A percentile compares a stretch with the other conserved stretches of the same genome.
Evolutionary conservation across 2,797 vertebrate species (phyloP).

Genomic region (Limnodromus scolopaceus): DNA sequence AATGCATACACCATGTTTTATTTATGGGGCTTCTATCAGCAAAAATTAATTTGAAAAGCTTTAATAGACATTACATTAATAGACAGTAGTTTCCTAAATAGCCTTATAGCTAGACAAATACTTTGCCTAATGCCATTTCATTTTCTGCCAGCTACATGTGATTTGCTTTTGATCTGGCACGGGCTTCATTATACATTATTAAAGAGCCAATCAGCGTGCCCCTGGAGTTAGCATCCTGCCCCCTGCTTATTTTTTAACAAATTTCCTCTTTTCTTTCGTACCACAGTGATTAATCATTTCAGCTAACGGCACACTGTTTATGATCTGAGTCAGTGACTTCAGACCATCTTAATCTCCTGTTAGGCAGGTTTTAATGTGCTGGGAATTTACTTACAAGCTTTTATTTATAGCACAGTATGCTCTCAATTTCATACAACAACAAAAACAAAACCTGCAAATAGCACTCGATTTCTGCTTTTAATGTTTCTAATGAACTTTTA

Average conservation of each 20-base stretch:
- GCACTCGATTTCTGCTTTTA: conserved; percentile 14
- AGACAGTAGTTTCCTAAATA: conserved; percentile 60
- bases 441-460: conserved; percentile 34
- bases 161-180: conserved; percentile 75
- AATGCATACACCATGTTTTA: conserved; percentile 11
- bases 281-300: conserved; percentile 77
- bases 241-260: conserved; percentile 75
- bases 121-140: conserved; percentile 63
- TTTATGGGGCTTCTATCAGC: conserved; percentile 2
- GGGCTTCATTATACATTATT: conserved; percentile 75
- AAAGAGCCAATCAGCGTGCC: conserved; percentile 68
- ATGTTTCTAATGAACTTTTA: conserved; percentile 23
- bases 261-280: conserved; percentile 72
- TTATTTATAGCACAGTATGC: conserved; percentile 56
- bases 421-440: conserved; percentile 31
- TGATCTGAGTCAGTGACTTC: conserved; percentile 71
- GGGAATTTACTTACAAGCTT: conserved; percentile 63
- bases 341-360: conserved; percentile 58
- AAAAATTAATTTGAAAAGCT: conserved; percentile 54
- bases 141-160: conserved; percentile 59
- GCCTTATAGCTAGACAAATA: conserved; percentile 68
- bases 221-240: conserved; percentile 66
- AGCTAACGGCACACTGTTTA: conserved; percentile 48
- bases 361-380: conserved; percentile 50
- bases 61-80: conserved; percentile 56